These are phyloP conservation scores for Myopa tessellatipennis DNA, from an alignment of 2,888 invertebrate genomes.

Conservation along the genomic window DNA sequence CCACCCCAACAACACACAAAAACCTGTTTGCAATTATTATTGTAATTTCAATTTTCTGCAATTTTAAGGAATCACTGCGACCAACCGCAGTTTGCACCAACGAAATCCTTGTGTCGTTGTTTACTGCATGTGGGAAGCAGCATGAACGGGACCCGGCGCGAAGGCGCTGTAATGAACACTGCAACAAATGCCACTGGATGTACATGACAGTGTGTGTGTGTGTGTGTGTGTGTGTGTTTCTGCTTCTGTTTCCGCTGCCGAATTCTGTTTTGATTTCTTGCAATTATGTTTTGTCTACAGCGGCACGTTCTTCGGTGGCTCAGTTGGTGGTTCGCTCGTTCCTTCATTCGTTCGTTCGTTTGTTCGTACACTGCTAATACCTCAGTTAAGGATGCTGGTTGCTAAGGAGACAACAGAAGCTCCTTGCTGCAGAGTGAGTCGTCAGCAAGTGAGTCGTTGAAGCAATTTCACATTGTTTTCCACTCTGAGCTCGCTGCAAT, in stretches of 20 bases:
- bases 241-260: not conserved
- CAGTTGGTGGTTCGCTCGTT: conserved; percentile 6
- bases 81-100: not conserved
- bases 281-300: conserved; percentile 21
- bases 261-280: conserved; percentile 26
- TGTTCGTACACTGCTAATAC: conserved; percentile 3
- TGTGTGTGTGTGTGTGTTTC: not conserved
- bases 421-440: not conserved
- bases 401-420: conserved; percentile 9
- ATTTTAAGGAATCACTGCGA: not conserved
- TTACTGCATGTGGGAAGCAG: conserved; percentile 22
- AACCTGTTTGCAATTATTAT: not conserved
- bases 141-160: conserved; percentile 15
- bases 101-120: not conserved
- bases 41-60: conserved; percentile 4
- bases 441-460: not conserved
- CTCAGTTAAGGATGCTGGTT: conserved; percentile 14
- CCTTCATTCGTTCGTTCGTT: not conserved
- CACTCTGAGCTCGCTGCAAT: conserved; percentile 23
- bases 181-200: conserved; percentile 28
- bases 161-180: conserved; percentile 30
- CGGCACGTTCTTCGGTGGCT: conserved; percentile 13
- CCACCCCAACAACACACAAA: too few species aligned
- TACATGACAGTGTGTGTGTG: not conserved
- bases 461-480: conserved; percentile 25